Percentiles rank a stretch among this genome's conserved stretches.
These are phyloP conservation scores for Drosophila pectinifera DNA, from an alignment of 1,140 invertebrate species.

Conservation along the genomic window DNA sequence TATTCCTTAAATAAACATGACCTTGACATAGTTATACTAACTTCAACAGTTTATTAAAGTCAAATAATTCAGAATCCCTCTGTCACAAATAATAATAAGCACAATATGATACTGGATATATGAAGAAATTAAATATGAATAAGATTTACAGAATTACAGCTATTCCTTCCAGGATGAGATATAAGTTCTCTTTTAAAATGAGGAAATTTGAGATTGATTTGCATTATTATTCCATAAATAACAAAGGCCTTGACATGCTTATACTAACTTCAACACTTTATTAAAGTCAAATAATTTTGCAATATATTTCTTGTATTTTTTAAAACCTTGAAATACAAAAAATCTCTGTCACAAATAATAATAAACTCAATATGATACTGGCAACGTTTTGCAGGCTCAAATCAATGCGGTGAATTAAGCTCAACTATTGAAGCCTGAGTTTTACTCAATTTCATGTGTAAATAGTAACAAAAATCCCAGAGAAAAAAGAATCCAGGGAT, in stretches of 20 bases:
- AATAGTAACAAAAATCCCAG: constrained; percentile 3
- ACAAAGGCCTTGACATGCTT: background rate
- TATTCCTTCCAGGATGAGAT: no score
- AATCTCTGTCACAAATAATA: background rate
- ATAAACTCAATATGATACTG: no score
- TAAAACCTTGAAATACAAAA: background rate
- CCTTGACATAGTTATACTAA: background rate
- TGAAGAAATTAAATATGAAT: no score
- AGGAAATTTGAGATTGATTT: no score
- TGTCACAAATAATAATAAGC: background rate
- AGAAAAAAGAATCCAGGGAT: background rate
- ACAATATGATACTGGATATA: no score
- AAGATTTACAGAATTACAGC: no score
- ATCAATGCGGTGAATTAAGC: constrained; percentile 5
- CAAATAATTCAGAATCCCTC: background rate
- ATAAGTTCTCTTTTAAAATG: no score
- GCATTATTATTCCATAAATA: no score
- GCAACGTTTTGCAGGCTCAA: background rate
- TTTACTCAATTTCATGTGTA: constrained; percentile 23
- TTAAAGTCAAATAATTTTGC: background rate
- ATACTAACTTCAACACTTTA: background rate
- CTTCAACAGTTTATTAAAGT: background rate
- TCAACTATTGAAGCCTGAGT: constrained; percentile 3
- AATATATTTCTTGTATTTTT: background rate
- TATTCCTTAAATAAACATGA: no score